Conservation (phyloP, 2,113 vertebrate genomes). For the Erythrolamprus reginae region DNA sequence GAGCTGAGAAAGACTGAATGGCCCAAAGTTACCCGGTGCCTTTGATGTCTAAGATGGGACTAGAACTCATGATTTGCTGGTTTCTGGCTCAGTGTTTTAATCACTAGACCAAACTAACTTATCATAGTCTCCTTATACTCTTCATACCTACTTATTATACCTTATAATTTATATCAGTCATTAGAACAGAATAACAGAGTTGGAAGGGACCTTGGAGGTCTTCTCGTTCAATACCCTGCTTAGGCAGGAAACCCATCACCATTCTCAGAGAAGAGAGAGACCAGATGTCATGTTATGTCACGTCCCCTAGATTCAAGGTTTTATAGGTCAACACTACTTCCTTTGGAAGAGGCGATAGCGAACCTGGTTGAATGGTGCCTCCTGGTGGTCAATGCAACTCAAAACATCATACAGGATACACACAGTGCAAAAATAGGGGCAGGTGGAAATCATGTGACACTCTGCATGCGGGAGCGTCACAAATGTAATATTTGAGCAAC, state of each 20-base stretch:
- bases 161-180: not conserved
- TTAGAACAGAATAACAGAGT: not conserved
- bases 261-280: not conserved
- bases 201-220: too few species aligned
- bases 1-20: not conserved
- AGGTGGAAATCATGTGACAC: not conserved
- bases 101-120: not conserved
- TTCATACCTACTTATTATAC: not conserved
- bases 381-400: not conserved
- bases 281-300: not conserved
- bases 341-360: not conserved
- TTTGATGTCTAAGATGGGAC: not conserved
- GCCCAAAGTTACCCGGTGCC: not conserved
- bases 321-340: not conserved
- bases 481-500: not conserved
- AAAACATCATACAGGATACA: not conserved
- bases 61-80: not conserved
- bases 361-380: not conserved
- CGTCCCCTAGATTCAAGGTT: not conserved
- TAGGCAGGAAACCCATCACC: too few species aligned
- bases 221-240: too few species aligned
- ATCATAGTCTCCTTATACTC: not conserved
- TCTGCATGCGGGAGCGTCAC: not conserved
- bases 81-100: not conserved
- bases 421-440: not conserved